Conservation (phyloP, 2,797 vertebrate genomes). For the Tenualosa ilisha region DNA sequence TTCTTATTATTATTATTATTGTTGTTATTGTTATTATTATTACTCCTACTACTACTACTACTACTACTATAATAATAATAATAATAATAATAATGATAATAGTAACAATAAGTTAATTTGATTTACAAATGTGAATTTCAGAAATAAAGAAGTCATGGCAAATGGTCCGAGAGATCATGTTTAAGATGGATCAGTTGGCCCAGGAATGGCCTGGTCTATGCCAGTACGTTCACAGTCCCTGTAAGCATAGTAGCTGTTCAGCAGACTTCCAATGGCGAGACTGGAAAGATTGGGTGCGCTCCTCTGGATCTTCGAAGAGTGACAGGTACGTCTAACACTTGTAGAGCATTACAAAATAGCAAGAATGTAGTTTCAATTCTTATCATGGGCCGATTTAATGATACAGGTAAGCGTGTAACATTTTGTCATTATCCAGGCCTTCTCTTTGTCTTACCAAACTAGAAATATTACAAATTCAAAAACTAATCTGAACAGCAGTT, state of each 20-base stretch:
- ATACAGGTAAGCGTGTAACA: background rate
- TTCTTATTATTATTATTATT: no score
- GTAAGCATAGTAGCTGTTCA: constrained; percentile 58
- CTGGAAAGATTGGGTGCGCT: constrained; percentile 64
- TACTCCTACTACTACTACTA: no score
- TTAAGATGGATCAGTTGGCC: constrained; percentile 57
- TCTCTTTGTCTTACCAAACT: background rate
- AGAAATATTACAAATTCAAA: background rate
- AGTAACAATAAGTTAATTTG: background rate
- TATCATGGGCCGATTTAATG: no score
- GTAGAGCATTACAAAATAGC: background rate
- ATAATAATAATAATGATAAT: no score
- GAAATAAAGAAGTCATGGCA: constrained; percentile 68
- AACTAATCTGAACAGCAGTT: background rate
- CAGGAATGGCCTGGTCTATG: constrained; percentile 75
- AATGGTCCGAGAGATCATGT: constrained; percentile 66
- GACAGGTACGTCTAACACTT: constrained; percentile 42
- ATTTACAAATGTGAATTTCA: constrained; percentile 31
- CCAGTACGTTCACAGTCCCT: constrained; percentile 66
- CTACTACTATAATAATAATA: no score
- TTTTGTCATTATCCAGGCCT: background rate
- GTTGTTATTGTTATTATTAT: no score
- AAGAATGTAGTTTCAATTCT: no score
- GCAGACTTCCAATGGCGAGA: constrained; percentile 72
- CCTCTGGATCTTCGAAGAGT: constrained; percentile 37